Conservation (phyloP, 2,797 vertebrate genomes). For the Platalea minor region DNA sequence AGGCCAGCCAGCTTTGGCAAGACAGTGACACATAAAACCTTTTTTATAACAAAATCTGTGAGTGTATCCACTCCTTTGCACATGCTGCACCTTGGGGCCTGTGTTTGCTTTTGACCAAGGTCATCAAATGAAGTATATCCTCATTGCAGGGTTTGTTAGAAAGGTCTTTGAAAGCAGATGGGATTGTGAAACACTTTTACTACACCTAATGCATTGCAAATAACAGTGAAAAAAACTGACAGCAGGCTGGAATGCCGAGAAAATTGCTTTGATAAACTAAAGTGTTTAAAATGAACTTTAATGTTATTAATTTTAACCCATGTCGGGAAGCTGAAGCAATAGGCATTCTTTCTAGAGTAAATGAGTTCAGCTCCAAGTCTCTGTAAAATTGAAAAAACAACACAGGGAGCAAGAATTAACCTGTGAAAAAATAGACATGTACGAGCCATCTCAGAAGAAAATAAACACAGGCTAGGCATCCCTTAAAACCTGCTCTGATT, state of each 20-base stretch:
- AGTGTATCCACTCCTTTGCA: slow-evolving; percentile 9
- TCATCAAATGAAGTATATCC: slow-evolving; percentile 55
- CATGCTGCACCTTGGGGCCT: background rate
- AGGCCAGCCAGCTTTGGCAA: background rate
- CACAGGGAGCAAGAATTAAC: background rate
- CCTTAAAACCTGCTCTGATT: background rate
- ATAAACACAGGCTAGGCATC: background rate
- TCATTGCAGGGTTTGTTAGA: slow-evolving; percentile 16
- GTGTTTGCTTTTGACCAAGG: slow-evolving; percentile 67
- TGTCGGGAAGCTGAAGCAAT: slow-evolving; percentile 6
- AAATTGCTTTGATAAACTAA: slow-evolving; percentile 54
- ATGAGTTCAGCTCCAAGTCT: background rate
- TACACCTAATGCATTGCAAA: slow-evolving; percentile 48
- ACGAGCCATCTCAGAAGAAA: background rate
- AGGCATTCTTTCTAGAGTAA: slow-evolving; percentile 28
- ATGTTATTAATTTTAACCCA: slow-evolving; percentile 25
- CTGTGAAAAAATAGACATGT: background rate
- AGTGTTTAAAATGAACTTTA: slow-evolving; percentile 56
- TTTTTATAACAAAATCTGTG: background rate
- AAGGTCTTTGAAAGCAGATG: slow-evolving; percentile 43
- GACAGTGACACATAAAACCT: background rate
- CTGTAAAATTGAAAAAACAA: background rate
- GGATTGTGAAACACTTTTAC: slow-evolving; percentile 49
- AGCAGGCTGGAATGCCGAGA: slow-evolving; percentile 41
- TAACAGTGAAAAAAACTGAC: slow-evolving; percentile 45